A percentile compares a stretch with the other conserved stretches of the same genome.
Conservation (phyloP, 35 echinoderm and acorn worm species). For the Chiridota heheva region DNA sequence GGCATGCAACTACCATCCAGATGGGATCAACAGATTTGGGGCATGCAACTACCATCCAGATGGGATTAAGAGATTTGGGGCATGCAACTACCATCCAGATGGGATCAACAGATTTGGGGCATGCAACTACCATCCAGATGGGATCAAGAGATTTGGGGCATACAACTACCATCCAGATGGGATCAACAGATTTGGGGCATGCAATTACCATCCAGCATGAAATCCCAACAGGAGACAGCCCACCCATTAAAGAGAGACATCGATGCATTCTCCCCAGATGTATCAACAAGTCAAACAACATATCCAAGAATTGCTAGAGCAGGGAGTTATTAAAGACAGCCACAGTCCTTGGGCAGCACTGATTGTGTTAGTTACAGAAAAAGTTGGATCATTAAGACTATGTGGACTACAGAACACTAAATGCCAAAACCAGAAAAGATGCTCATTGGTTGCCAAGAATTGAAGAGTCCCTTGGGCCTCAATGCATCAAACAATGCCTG, state of each 20-base stretch:
- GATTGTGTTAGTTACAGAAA: conserved; percentile 64
- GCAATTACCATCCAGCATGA: conserved; percentile 6
- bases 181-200: conserved; percentile 28
- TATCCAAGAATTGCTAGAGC: conserved; percentile 13
- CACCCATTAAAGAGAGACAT: conserved; percentile 38
- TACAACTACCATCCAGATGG: too few relatives aligned
- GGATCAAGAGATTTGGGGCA: too few relatives aligned
- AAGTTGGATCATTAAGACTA: neutral
- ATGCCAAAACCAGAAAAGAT: conserved; percentile 35
- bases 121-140: too few relatives aligned
- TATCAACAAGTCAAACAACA: conserved; percentile 51
- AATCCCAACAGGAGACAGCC: conserved; percentile 2
- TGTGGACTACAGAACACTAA: conserved; percentile 59
- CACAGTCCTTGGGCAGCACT: conserved; percentile 63
- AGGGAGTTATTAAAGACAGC: conserved; percentile 54
- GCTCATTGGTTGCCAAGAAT: conserved; percentile 46
- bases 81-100: too few relatives aligned
- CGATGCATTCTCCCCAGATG: conserved; percentile 53
- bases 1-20: too few relatives aligned
- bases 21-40: too few relatives aligned
- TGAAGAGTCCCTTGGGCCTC: conserved; percentile 5
- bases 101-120: too few relatives aligned
- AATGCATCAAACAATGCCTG: neutral
- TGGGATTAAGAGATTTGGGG: too few relatives aligned
- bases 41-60: too few relatives aligned